Evolutionary conservation across 1,140 invertebrate species (phyloP).

Genomic region (Drosophila lowei): DNA sequence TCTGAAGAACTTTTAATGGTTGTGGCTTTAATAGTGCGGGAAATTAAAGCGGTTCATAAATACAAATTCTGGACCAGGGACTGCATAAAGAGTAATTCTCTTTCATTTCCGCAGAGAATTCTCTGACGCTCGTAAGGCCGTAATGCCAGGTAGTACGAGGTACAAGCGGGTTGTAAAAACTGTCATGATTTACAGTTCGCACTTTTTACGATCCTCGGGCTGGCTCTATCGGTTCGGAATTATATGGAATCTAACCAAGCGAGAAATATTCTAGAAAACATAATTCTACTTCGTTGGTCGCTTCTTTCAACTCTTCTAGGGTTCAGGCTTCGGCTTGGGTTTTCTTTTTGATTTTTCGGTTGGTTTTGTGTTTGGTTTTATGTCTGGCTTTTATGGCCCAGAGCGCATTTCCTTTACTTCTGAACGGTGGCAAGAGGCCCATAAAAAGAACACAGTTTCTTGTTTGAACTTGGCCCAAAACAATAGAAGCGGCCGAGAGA

Average conservation of each 20-base stretch:
- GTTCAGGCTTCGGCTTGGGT: not conserved
- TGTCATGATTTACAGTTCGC: constrained; percentile 80
- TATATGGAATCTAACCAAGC: constrained; percentile 76
- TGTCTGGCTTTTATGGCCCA: constrained; percentile 60
- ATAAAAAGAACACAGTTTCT: constrained; percentile 32
- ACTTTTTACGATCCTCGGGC: constrained; percentile 70
- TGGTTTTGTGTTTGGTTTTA: constrained; percentile 33
- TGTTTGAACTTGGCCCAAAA: constrained; percentile 25
- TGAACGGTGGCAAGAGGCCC: constrained; percentile 44
- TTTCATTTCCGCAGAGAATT: constrained; percentile 52
- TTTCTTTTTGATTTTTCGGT: constrained; percentile 8
- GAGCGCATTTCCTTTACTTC: constrained; percentile 53
- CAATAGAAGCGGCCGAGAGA: not conserved
- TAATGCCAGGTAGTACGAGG: not conserved
- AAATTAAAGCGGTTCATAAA: constrained; percentile 60
- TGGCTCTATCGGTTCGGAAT: constrained; percentile 56
- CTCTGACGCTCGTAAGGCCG: not conserved
- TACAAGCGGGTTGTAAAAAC: constrained; percentile 62
- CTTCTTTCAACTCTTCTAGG: constrained; percentile 34
- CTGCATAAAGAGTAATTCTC: constrained; percentile 14
- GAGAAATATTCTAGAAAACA: constrained; percentile 60
- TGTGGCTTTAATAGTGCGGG: constrained; percentile 20
- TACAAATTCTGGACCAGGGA: constrained; percentile 38
- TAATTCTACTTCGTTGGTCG: constrained; percentile 53
- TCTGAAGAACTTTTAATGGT: constrained; percentile 2